Base-by-base conservation (phyloP, 2,888 invertebrate genomes). In the Stramonita haemastoma region DNA sequence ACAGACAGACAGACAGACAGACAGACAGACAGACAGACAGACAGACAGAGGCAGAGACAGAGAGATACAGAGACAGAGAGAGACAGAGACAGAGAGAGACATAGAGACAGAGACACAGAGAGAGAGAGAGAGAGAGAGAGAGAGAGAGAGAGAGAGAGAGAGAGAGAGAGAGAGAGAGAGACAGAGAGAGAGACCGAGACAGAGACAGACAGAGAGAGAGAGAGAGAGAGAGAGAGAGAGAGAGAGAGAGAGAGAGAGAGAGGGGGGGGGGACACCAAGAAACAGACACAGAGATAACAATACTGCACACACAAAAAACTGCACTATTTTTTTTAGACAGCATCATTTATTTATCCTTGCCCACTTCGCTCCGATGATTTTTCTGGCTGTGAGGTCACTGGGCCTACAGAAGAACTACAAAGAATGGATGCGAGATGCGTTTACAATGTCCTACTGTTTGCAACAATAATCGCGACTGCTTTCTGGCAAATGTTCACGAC, bases 181-280 rank as follows among this genome's bases (percentile, higher is more conserved):
- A 66, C 19, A 66, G 66, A 13, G 6, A 17, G 1, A 13, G 6
- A 4, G 13, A 66, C 66, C 66, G 2, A 66, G 17, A 22, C n/a
- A 66, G 13, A 13, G 5, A 22, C 8, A 46, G 26, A 66, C 17
- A 66, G 26, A 66, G 5, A 66, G 26, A 66, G 26, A 66, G 6
- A 66, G 66, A 66, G 5, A 66, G 66, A 66, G 5, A 66, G 66
- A 66, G 5, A 66, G 5, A 66, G 66, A 66, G 5, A 46, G 66
- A 66, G 66, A 66, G 66, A 66, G 66, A 66, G 66, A 66, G 66
- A 66, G 66, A 66, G 66, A 66, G 66, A 66, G 66, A 66, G 66
- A 13, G 66, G 26, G 66, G 26, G 66, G 26, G 66, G 66, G 26
- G 66, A 66, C 19, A 66, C 66, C 2, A 2, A 13, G 6, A 4